Base-by-base conservation (phyloP, 1,140 invertebrate genomes). In the Zaprionus nigranus region DNA sequence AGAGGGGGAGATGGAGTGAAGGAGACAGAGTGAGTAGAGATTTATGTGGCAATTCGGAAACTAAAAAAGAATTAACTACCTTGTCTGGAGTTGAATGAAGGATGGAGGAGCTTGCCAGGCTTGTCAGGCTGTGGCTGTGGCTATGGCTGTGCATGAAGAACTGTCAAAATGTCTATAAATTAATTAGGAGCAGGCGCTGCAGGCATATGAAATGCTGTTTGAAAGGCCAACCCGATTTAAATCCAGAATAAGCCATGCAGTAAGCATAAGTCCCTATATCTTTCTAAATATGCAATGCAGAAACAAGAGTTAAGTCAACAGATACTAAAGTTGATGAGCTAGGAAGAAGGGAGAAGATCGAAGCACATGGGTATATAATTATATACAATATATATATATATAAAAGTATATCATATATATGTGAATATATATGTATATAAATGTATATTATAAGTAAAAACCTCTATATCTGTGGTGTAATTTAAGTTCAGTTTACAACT, bases 131-230 rank as follows among this genome's bases (percentile, higher is more conserved):
- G 20, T 12, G 17, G 9, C 17, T 49, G 17, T 12, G 17, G 46
- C 17, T 12, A 11, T 12, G 17, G 9, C 17, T 49, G 17, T 12
- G 17, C 11, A 22, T 49, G 46, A 51, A 24, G 17, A 24, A 22
- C 20, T 51, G 46, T 51, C 46, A 51, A 51, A 51, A 51, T 51
- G 46, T 51, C 46, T 51, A 51, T 51, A 51, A 51, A 51, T 51
- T 51, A 51, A 51, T 51, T 51, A 22, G 20, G 20, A 20, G 11
- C 46, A 49, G 17, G 11, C 17, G 22, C 20, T 12, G 20, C 17
- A 24, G 20, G 11, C 46, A 20, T 51, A 24, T 51, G 20, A 24
- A n/a, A n/a, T 7, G 20, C 17, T 49, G 43, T 17, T 49, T 49
- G 20, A 24, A 4, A 51, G 43, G 2, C 43, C n/a, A 12, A 20